Evolutionary conservation across 1,140 invertebrate species (phyloP).

Genomic region (Penaeus chinensis): DNA sequence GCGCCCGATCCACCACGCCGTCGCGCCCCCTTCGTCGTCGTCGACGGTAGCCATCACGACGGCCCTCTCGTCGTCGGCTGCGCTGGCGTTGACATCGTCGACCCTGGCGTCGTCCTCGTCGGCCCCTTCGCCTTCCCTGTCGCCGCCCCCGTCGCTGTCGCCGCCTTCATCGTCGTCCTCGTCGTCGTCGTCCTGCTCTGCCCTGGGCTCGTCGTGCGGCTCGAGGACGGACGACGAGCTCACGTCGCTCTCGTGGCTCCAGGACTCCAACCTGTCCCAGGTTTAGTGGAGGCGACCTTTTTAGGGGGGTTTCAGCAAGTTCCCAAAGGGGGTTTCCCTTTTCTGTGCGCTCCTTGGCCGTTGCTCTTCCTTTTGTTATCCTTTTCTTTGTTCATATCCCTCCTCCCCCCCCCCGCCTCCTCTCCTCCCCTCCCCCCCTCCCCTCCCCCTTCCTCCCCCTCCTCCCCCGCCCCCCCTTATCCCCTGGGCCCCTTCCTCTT

Average conservation of each 20-base stretch:
- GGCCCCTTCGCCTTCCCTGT: not conserved
- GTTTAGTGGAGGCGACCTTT: constrained; percentile 68
- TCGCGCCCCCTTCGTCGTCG: too few relatives aligned
- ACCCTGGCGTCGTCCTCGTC: not conserved
- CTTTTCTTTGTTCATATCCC: too few relatives aligned
- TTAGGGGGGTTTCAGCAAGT: constrained; percentile 13
- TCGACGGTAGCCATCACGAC: too few relatives aligned
- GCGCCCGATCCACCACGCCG: too few relatives aligned
- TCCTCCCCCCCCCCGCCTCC: too few relatives aligned
- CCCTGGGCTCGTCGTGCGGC: not conserved
- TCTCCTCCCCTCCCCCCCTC: too few relatives aligned
- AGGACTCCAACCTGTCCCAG: constrained; percentile 90
- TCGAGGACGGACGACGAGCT: constrained; percentile 81
- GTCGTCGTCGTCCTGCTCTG: not conserved
- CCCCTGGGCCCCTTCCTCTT: too few relatives aligned
- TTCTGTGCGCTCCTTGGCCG: too few relatives aligned
- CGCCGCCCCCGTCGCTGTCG: constrained; percentile 32
- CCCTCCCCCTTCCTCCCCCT: too few relatives aligned
- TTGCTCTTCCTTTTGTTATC: too few relatives aligned
- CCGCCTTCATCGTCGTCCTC: constrained; percentile 22
- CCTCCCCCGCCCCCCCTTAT: too few relatives aligned
- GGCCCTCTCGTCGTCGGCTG: not conserved
- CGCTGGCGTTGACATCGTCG: not conserved
- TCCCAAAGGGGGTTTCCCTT: too few relatives aligned
- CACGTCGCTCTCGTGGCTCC: constrained; percentile 89